Evolutionary conservation across 30 jellyfish, hydroid and myxozoan genomes (phyloP), one percentile per base, ranked within the genome.

Genomic region (Chrysaora quinquecirrha): DNA sequence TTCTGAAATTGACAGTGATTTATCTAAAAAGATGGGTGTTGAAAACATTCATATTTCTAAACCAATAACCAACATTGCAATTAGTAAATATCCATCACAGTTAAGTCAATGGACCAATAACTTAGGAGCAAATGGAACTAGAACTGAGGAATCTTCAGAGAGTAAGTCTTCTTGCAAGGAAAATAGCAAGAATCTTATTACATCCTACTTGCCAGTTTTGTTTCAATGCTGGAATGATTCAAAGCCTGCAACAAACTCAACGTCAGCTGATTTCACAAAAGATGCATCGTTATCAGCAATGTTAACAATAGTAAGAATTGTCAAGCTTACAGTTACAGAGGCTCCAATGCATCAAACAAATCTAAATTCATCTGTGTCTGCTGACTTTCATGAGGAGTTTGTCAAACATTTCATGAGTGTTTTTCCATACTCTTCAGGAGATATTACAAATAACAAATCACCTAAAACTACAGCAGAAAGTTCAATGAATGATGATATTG

Each of bases 151-250:
- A n/a, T n/a, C n/a, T n/a, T n/a, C n/a, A n/a, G n/a, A n/a, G n/a
- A n/a, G n/a, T n/a, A n/a, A n/a, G n/a, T n/a, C n/a, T n/a, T 21
- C 29, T 20, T 21, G 43, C n/a, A 3, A 71, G 33, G 75, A 46
- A 61, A 34, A 48, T 62, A 12, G 21, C 2, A 60, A 31, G 72
- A 30, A 34, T 0, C 11, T 32, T 23, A 75, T 85, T 48, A 21
- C 50, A 1, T 74, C 89, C 20, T 49, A 69, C 47, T 22, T 75
- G 52, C 97, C 97, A 0, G 91, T 71, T 22, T 82, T 90, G 14
- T 71, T 90, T 25, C 48, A 85, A 30, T 78, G 89, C 47, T 90
- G 97, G 97, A 85, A 74, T 43, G 97, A 90, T 28, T 78, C 78
- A 47, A 85, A 71, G 12, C 94, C 94, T 30, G 75, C 94, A 14